phyloP scores from a whole-genome alignment of 2,113 vertebrate genomes.

The Onychostruthus taczanowskii region DNA sequence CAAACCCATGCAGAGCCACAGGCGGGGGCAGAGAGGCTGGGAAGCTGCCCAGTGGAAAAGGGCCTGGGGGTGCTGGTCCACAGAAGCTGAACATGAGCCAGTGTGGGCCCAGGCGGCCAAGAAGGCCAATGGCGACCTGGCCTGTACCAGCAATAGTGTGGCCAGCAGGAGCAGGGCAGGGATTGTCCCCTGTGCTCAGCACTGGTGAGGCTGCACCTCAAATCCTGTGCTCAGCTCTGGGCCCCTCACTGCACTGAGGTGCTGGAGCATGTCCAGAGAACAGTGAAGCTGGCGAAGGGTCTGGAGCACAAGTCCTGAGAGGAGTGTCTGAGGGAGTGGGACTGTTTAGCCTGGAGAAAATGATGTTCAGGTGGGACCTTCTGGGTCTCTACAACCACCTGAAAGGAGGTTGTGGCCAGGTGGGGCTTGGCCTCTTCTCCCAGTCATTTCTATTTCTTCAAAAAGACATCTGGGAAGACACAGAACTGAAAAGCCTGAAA shows the following conservation, averaged over 20 bases:
- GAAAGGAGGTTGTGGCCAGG: neutral
- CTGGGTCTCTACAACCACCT: neutral
- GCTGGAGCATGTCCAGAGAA: neutral
- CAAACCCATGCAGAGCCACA: rapidly evolving
- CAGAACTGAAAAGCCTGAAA: neutral
- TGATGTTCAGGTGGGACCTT: neutral
- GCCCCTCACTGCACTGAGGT: neutral
- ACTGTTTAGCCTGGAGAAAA: neutral
- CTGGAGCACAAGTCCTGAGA: neutral
- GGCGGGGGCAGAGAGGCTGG: neutral
- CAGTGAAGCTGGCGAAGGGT: neutral
- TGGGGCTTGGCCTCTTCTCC: neutral
- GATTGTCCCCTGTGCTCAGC: rapidly evolving
- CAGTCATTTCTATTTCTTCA: neutral
- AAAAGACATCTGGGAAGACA: neutral
- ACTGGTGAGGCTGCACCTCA: rapidly evolving
- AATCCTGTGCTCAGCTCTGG: neutral
- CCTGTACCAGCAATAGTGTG: neutral
- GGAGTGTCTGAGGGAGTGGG: neutral
- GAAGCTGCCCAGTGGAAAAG: rapidly evolving
- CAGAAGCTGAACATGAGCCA: neutral
- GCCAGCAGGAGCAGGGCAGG: neutral
- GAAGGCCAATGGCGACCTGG: rapidly evolving
- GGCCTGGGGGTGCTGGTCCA: rapidly evolving
- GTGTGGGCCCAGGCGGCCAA: neutral